Conservation (phyloP, 92 coral and sea anemone species). For the Porites rus region DNA sequence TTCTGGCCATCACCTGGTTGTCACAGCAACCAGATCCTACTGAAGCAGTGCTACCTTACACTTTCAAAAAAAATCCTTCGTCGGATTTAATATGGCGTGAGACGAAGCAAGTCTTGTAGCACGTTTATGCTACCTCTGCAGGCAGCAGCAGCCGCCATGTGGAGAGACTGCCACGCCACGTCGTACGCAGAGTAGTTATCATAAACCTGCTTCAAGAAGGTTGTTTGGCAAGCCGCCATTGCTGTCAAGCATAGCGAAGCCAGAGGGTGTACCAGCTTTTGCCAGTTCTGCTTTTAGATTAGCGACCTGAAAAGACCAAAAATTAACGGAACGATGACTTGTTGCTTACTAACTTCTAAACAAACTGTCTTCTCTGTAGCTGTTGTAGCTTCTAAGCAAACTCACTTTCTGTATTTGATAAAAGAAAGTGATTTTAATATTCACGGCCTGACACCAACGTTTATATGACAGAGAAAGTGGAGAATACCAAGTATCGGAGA, state of each 20-base stretch:
- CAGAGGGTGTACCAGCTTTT: slow-evolving; percentile 21
- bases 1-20: not conserved
- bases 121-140: slow-evolving; percentile 73
- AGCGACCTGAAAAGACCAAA: not conserved
- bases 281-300: not conserved
- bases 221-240: slow-evolving; percentile 25
- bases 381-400: not conserved
- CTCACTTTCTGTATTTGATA: no score
- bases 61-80: no score
- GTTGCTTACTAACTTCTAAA: no score
- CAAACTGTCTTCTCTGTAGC: no score
- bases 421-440: no score
- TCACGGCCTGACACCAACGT: no score
- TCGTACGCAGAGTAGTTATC: slow-evolving; percentile 38
- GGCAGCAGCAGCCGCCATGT: slow-evolving; percentile 62
- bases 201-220: slow-evolving; percentile 35
- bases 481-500: no score
- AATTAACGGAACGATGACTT: not conserved
- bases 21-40: not conserved
- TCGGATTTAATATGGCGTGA: no score
- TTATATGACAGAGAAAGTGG: no score
- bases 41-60: no score
- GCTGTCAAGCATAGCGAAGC: slow-evolving; percentile 4
- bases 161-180: slow-evolving; percentile 61
- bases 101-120: no score